phyloP scores from a whole-genome alignment of 2,888 invertebrate species.

The Habrosyne pyritoides region DNA sequence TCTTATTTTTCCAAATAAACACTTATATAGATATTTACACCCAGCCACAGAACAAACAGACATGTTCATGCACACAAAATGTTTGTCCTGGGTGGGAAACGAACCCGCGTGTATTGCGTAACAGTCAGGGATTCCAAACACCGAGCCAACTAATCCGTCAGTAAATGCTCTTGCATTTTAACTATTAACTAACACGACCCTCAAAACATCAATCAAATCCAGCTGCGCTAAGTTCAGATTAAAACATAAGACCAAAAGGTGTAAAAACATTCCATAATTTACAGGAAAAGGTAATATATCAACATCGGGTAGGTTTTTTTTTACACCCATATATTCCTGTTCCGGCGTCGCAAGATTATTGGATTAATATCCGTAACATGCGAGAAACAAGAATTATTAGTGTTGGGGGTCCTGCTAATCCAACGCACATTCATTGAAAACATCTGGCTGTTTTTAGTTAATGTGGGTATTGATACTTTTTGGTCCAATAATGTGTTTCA shows the following conservation, averaged over 20 bases:
- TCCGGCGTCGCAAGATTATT: conserved; percentile 29
- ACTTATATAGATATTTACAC: too few species aligned
- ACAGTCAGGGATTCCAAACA: not conserved
- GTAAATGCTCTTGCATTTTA: not conserved
- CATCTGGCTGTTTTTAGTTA: conserved; percentile 21
- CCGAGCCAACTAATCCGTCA: not conserved
- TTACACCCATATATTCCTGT: conserved; percentile 23
- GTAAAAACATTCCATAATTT: conserved; percentile 41
- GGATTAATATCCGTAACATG: conserved; percentile 38
- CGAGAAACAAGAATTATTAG: conserved; percentile 32
- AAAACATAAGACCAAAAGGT: conserved; percentile 29
- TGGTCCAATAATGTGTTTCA: not conserved
- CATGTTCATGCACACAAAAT: too few species aligned
- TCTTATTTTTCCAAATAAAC: too few species aligned
- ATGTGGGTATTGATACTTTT: not conserved
- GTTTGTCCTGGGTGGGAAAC: too few species aligned
- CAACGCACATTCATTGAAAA: conserved; percentile 21
- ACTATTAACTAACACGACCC: not conserved
- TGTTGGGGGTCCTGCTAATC: conserved; percentile 33
- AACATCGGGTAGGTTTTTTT: conserved; percentile 24
- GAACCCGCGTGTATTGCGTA: too few species aligned
- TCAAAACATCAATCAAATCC: not conserved
- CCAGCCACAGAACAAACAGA: too few species aligned
- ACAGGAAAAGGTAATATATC: conserved; percentile 37
- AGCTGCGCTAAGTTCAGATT: not conserved